Percentiles rank a stretch among this genome's conserved stretches.
Conservation (phyloP, 1,140 invertebrate genomes). For the Ceratitis capitata region DNA sequence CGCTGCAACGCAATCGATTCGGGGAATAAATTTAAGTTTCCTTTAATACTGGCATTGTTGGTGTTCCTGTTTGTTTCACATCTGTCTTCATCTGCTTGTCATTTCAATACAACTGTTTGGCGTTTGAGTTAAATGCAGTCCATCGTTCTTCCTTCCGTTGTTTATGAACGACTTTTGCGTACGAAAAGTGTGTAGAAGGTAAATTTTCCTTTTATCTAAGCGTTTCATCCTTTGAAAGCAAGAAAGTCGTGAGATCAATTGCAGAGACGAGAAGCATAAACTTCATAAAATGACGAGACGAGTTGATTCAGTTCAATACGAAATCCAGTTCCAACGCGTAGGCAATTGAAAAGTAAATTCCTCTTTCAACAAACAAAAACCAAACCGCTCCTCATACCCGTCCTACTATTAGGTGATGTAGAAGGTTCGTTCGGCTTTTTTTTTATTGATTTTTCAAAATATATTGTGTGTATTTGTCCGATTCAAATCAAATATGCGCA, state of each 20-base stretch:
- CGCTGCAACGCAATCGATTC: neutral
- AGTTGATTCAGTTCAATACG: no score
- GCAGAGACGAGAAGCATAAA: no score
- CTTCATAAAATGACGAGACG: no score
- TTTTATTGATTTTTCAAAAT: no score
- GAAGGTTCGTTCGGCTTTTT: no score
- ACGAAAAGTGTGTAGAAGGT: neutral
- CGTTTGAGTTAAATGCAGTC: neutral
- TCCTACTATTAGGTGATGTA: no score
- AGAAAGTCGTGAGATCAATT: neutral
- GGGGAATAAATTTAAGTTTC: neutral
- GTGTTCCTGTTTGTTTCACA: neutral
- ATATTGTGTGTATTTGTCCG: no score
- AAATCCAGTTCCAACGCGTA: no score
- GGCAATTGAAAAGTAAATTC: no score
- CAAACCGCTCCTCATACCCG: no score
- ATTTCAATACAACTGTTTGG: neutral
- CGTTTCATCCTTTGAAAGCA: neutral
- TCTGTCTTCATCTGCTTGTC: neutral
- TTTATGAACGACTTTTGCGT: neutral
- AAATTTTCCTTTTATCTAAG: neutral
- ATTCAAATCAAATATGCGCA: no score
- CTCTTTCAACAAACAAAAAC: no score
- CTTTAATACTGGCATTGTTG: neutral
- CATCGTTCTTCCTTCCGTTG: neutral